These are phyloP conservation scores for Tachina lurida DNA, from an alignment of 2,888 invertebrate species.

Conservation along the genomic window DNA sequence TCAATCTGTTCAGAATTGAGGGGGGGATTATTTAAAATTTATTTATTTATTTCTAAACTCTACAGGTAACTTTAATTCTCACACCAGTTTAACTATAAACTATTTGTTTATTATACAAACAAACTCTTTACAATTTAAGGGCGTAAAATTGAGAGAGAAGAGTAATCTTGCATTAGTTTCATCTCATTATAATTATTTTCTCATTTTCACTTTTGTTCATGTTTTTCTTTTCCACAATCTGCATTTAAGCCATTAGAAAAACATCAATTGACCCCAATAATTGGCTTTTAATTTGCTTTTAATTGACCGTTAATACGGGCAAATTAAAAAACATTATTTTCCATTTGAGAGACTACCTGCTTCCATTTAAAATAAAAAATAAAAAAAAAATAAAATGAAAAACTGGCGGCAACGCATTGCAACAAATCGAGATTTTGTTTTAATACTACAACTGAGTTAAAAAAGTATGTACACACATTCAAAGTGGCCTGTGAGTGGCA, in stretches of 20 bases:
- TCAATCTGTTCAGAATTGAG: too few species aligned
- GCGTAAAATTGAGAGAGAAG: neutral
- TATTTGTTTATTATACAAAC: neutral
- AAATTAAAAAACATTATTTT: constrained; percentile 48
- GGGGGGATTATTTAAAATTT: too few species aligned
- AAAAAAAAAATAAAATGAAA: neutral
- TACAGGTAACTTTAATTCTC: too few species aligned
- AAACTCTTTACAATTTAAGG: neutral
- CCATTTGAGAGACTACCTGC: constrained; percentile 23
- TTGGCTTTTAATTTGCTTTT: constrained; percentile 56
- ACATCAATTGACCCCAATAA: constrained; percentile 47
- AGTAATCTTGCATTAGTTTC: neutral
- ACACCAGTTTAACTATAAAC: too few species aligned
- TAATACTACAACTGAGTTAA: neutral
- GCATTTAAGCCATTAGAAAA: constrained; percentile 45
- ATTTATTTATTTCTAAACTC: too few species aligned
- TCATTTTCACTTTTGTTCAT: constrained; percentile 31
- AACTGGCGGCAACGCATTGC: neutral
- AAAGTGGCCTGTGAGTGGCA: constrained; percentile 13
- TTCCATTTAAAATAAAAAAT: neutral
- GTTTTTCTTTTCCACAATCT: constrained; percentile 9
- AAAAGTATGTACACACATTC: constrained; percentile 17
- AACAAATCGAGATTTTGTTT: constrained; percentile 41
- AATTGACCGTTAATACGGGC: constrained; percentile 56
- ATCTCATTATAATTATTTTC: constrained; percentile 19